These are phyloP conservation scores for Knipowitschia caucasica DNA, from an alignment of 2,797 vertebrate genomes.

Conservation along the genomic window DNA sequence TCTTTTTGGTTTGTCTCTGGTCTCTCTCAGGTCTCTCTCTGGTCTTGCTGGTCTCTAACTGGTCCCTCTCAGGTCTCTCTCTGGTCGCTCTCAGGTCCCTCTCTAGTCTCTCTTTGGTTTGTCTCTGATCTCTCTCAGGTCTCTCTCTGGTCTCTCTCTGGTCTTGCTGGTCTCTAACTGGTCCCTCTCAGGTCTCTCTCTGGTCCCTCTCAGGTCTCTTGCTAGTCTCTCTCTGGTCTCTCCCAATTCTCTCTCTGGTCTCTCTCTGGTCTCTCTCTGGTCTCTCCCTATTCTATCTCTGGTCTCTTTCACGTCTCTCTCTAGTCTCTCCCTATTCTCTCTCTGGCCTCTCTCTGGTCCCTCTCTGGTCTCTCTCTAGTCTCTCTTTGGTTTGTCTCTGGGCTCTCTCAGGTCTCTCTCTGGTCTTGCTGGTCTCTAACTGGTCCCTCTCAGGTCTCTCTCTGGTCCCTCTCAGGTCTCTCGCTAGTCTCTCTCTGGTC, in stretches of 20 bases:
- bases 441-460: background rate
- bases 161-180: background rate
- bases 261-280: conserved; percentile 26
- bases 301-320: too few species aligned
- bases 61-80: too few species aligned
- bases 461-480: too few species aligned
- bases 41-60: conserved; percentile 45
- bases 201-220: too few species aligned
- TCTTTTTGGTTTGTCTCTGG: background rate
- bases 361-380: conserved; percentile 46
- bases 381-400: too few species aligned
- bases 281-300: too few species aligned
- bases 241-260: background rate
- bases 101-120: conserved; percentile 7
- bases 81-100: background rate
- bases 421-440: too few species aligned
- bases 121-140: conserved; percentile 46
- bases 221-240: too few species aligned
- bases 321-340: too few species aligned
- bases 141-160: too few species aligned
- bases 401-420: too few species aligned
- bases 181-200: conserved; percentile 25
- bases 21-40: background rate
- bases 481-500: background rate
- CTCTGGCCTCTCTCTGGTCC: conserved; percentile 8